Evolutionary conservation across 1,140 invertebrate species (phyloP).

Genomic region (Drosophila oshimai): DNA sequence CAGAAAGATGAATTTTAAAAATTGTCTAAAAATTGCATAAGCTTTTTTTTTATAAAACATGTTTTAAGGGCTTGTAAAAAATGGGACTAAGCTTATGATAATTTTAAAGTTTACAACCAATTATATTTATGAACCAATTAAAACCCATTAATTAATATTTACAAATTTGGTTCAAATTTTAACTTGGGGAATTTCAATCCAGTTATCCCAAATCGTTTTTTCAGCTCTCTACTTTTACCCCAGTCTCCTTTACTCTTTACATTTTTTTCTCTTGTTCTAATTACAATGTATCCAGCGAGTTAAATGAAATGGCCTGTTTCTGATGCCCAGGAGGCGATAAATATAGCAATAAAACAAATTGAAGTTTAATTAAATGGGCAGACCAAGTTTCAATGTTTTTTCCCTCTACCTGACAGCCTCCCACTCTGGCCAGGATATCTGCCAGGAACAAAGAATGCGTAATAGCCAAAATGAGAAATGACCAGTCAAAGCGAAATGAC

Average conservation of each 20-base stretch:
- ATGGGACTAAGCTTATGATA: too few species aligned
- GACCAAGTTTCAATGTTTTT: background rate
- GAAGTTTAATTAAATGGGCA: constrained; percentile 70
- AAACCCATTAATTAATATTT: too few species aligned
- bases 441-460: constrained; percentile 48
- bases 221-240: too few species aligned
- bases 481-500: constrained; percentile 60
- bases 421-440: background rate
- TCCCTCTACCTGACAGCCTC: constrained; percentile 2
- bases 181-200: background rate
- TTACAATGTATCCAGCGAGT: background rate
- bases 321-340: constrained; percentile 53
- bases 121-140: too few species aligned
- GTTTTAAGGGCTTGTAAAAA: too few species aligned
- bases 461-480: constrained; percentile 74
- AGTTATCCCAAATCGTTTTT: background rate
- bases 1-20: too few species aligned
- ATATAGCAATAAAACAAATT: constrained; percentile 73
- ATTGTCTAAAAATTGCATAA: too few species aligned
- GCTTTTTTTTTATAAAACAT: too few species aligned
- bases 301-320: constrained; percentile 33
- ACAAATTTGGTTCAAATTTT: background rate
- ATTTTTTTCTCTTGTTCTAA: background rate
- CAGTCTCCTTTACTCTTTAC: background rate
- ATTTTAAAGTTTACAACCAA: too few species aligned